A percentile compares a stretch with the other conserved stretches of the same genome.
phyloP scores from a whole-genome alignment of 2,888 invertebrate species.

The Neocrepidodera transversa region DNA sequence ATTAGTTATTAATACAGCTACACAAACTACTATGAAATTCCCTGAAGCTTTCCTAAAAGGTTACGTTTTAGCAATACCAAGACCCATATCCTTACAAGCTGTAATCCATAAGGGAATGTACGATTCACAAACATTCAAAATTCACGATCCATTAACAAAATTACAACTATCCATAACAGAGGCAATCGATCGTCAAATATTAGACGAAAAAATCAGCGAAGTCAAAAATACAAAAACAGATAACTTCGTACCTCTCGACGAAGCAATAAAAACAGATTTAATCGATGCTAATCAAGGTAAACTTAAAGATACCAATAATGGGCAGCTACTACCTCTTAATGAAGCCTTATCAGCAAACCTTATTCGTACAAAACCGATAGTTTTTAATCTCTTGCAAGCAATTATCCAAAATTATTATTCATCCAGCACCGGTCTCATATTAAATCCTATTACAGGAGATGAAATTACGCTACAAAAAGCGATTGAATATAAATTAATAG shows the following conservation, averaged over 20 bases:
- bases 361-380: constrained; percentile 72
- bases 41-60: constrained; percentile 76
- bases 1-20: constrained; percentile 73
- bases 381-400: constrained; percentile 76
- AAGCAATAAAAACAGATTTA: constrained; percentile 75
- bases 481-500: constrained; percentile 73
- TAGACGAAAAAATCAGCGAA: constrained; percentile 82
- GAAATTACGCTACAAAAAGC: constrained; percentile 79
- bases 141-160: constrained; percentile 75
- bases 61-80: constrained; percentile 70
- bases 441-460: constrained; percentile 79
- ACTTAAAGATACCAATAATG: constrained; percentile 75
- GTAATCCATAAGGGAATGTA: constrained; percentile 75
- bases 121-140: constrained; percentile 72
- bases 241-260: constrained; percentile 74
- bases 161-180: constrained; percentile 77
- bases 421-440: constrained; percentile 74
- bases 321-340: constrained; percentile 72
- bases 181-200: constrained; percentile 78
- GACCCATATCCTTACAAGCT: constrained; percentile 81
- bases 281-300: constrained; percentile 75
- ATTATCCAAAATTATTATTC: constrained; percentile 80
- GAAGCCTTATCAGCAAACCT: constrained; percentile 74
- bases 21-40: constrained; percentile 72
- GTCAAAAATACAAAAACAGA: constrained; percentile 79